Evolutionary conservation across 2,888 invertebrate genomes (phyloP), one percentile per base, ranked within the genome.

Genomic region (Apamea monoglypha): DNA sequence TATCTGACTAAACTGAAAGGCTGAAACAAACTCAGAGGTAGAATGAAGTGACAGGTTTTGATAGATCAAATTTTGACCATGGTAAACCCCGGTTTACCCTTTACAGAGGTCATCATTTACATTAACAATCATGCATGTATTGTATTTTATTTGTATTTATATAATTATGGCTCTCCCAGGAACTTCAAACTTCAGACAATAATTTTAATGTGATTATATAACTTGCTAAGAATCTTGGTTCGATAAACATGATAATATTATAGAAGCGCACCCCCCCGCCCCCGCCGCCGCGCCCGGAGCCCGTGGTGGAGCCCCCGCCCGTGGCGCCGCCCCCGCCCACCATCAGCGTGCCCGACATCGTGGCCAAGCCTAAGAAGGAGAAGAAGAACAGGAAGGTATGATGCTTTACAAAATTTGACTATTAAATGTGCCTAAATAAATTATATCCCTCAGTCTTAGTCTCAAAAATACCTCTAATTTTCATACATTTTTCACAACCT

Each of bases 351-450:
- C 74, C 87, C 0, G 90, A 89, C n/a, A 32, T 83, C 47, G 78
- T 87, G 1, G 90, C 94, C 63, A 96, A 96, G 78, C 91, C 92
- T 61, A 96, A 96, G 91, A 96, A 96, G 85, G 96, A 96, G 89
- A 96, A 96, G 90, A 96, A 96, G 86, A 96, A 95, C 79, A 91
- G 96, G 67, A 96, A 96, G 94, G 96, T 96, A 90, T 59, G 36
- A n/a, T 7, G 36, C 36, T 36, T 36, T 12, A 36, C 36, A 12
- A 21, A 64, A 36, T 32, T 64, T 36, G 21, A 32, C 18, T 63
- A 32, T 32, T 64, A 1, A 10, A 36, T 8, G 21, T 21, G 18
- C 18, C 21, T 53, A 53, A 53, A 18, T 53, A 21, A 21, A 21
- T 21, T 21, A 53, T 53, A 21, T 53, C 53, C 21, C 7, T 18